Percentiles rank a stretch among this genome's conserved stretches.
Evolutionary conservation across 1,140 invertebrate species (phyloP).

Genomic region (Anastatus disparis): DNA sequence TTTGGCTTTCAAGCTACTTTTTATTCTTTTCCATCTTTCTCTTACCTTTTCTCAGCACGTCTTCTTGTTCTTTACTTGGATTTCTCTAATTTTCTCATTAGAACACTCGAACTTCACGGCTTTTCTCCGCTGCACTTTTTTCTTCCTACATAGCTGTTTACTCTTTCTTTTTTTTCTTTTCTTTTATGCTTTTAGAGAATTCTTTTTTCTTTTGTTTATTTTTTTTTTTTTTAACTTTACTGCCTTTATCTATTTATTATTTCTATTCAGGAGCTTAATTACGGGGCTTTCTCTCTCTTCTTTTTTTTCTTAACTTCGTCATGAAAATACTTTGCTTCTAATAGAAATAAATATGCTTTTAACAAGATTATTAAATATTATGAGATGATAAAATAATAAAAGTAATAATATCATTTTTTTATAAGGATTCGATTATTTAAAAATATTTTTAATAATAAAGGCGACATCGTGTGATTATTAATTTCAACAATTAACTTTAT

Average conservation of each 20-base stretch:
- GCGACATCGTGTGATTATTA: too few species aligned
- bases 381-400: too few species aligned
- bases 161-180: background rate
- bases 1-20: conserved; percentile 3
- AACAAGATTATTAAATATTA: too few species aligned
- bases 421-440: too few species aligned
- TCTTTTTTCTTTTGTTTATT: background rate
- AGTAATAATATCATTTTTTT: too few species aligned
- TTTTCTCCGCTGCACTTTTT: background rate
- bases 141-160: background rate
- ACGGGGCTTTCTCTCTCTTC: background rate
- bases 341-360: too few species aligned
- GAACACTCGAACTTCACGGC: conserved; percentile 4
- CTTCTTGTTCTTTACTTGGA: background rate
- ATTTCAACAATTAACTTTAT: too few species aligned
- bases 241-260: conserved; percentile 3
- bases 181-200: background rate
- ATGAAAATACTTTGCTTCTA: background rate
- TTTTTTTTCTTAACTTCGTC: background rate
- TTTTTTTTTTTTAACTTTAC: background rate
- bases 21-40: background rate
- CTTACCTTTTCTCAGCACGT: background rate
- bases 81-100: conserved; percentile 20
- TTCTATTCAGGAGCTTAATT: background rate
- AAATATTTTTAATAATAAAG: too few species aligned